Conservation (phyloP, 2,113 vertebrate genomes). For the Poeciliopsis occidentalis region DNA sequence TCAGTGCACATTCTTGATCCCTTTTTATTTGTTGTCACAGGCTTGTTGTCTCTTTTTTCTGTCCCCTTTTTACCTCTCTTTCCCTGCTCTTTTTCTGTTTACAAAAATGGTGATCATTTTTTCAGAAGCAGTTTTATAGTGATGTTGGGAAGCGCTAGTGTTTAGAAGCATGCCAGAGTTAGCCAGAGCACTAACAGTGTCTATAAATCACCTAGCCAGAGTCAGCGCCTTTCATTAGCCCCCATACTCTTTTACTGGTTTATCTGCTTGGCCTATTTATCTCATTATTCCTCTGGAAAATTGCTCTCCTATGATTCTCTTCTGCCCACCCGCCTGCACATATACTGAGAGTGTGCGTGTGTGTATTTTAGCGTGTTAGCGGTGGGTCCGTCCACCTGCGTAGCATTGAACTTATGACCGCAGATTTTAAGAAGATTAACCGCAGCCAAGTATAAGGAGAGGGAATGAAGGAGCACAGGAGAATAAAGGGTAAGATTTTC, state of each 20-base stretch:
- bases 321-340: constrained; percentile 65
- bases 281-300: constrained; percentile 74
- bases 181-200: constrained; percentile 63
- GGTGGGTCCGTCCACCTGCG: constrained; percentile 77
- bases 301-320: constrained; percentile 71
- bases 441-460: constrained; percentile 74
- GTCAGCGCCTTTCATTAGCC: constrained; percentile 77
- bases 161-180: constrained; percentile 64
- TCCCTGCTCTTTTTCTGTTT: constrained; percentile 43
- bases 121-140: constrained; percentile 66
- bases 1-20: constrained; percentile 68
- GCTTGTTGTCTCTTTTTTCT: constrained; percentile 54
- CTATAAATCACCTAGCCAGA: constrained; percentile 76
- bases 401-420: constrained; percentile 79
- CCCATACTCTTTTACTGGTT: constrained; percentile 73
- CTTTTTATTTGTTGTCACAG: constrained; percentile 69
- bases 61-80: constrained; percentile 25
- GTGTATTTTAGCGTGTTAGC: constrained; percentile 50
- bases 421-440: constrained; percentile 81
- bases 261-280: constrained; percentile 77
- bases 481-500: constrained; percentile 76
- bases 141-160: constrained; percentile 60
- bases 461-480: constrained; percentile 69
- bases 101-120: constrained; percentile 73
- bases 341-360: constrained; percentile 43